Base-by-base conservation (phyloP, 1,140 invertebrate species). In the Ceratina australensis region DNA sequence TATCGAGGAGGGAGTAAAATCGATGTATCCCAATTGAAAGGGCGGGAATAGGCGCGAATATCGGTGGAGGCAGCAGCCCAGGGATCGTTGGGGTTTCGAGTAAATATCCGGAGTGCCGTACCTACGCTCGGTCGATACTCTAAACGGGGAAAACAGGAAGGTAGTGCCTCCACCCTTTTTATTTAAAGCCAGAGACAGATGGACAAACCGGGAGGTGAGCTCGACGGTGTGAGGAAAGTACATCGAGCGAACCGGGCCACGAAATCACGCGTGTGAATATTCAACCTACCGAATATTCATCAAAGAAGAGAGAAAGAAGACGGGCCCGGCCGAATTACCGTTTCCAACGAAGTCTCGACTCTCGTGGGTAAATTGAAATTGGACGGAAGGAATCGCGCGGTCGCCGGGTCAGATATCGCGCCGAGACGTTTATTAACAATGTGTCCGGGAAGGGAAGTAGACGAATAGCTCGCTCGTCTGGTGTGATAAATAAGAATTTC, bases 221-320 rank as follows among this genome's bases (percentile, higher is more conserved):
- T 20, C 22, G 47, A n/a, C 1, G 12, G 64, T 54, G 52, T 54
- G 52, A 54, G 22, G 66, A 60, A 65, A 72, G 28, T 72, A 56
- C 76, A 63, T 72, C 59, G 67, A 72, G 67, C 76, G 76, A 63
- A 24, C 22, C 49, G 33, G 68, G 50, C n/a, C 26, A 63, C n/a
- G 59, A 63, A 56, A 63, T 72, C 69, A 54, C 33, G 60, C 75
- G 68, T 52, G 68, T 64, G 68, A 78, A 77, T 77, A 77, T 69
- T 68, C 73, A 76, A 42, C 50, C 60, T 33, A 7, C n/a, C 60
- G 52, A 68, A 75, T 75, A 68, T 75, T 75, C 73, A 68, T 15
- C 13, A 15, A 1, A 4, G 20, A 52, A 56, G 28, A 50, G 59
- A n/a, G 15, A 13, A 3, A 49, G 33, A 28, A 42, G 33, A 42